Base-by-base conservation (phyloP, 2,797 vertebrate species). In the Pyrocephalus nanus region DNA sequence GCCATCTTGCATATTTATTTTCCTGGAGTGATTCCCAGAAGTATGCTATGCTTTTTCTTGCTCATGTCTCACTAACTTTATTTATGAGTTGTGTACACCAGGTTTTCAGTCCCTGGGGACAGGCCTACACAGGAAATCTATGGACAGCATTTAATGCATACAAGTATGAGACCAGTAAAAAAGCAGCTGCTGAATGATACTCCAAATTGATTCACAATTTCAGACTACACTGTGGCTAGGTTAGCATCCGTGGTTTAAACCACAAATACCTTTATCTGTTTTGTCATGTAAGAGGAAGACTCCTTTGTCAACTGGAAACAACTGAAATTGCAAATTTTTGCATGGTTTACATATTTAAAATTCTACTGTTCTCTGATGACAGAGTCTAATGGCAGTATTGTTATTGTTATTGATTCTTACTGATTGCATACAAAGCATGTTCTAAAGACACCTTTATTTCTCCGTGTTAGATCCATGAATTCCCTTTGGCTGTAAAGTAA, bases 1-100 rank as follows among this genome's bases (percentile, higher is more conserved):
- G 82, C 86, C 93, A 97, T 96, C 96, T 94, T 95, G 95, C 88
- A 71, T 94, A 78, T 96, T 97, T 90, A 89, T 97, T 97, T 97
- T 97, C 69, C 89, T 91, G 95, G 96, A 96, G 85, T 71, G 72
- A 93, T 94, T 92, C 95, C 92, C 93, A 94, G 77, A 91, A 92
- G 88, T 90, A 84, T 81, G 81, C 71, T 92, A 86, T 92, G 88
- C 61, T 92, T 96, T 96, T 88, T 94, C 83, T 86, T 96, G 77
- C 78, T 92, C 58, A 34, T 86, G 61, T 96, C 77, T 93, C 95
- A 69, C 92, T 85, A 42, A 71, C 67, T 94, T 92, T 95, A 93
- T 90, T 96, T 96, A 94, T 93, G 78, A 97, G 69, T 91, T 88
- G 71, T 75, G 51, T 85, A 93, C 86, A 78, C 69, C 45, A 71